phyloP scores from a whole-genome alignment of 64 coral and sea anemone genomes.

The Orbicella faveolata region DNA sequence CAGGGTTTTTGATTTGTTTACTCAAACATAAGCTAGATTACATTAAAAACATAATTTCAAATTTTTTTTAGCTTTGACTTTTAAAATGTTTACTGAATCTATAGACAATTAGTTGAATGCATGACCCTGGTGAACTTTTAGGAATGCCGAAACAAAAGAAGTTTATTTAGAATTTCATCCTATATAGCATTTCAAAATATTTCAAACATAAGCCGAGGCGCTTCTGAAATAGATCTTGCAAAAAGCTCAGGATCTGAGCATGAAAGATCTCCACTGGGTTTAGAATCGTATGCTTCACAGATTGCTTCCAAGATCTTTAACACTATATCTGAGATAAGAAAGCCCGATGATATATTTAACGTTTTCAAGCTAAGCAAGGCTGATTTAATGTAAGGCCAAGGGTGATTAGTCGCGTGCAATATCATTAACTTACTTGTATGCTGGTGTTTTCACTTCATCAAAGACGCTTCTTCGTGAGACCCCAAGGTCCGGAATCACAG shows the following conservation, averaged over 20 bases:
- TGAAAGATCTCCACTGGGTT: too few relatives aligned
- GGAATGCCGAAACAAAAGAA: neutral
- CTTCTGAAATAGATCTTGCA: neutral
- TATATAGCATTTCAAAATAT: neutral
- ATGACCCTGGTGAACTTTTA: neutral
- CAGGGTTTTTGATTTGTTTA: neutral
- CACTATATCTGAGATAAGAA: too few relatives aligned
- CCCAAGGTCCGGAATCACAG: constrained; percentile 62
- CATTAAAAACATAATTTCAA: neutral
- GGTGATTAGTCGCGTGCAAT: too few relatives aligned
- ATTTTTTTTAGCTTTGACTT: neutral
- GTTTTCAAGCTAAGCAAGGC: too few relatives aligned
- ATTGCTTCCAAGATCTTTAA: too few relatives aligned
- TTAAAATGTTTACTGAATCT: neutral
- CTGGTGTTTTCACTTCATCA: constrained; percentile 75
- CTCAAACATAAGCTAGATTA: neutral
- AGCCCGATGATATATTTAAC: too few relatives aligned
- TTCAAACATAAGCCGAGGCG: neutral
- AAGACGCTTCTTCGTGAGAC: constrained; percentile 51
- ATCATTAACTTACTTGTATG: constrained; percentile 79
- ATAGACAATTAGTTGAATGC: neutral
- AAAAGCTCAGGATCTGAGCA: too few relatives aligned
- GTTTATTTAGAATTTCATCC: neutral
- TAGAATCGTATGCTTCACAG: too few relatives aligned
- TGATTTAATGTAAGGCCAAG: too few relatives aligned